These are phyloP conservation scores for Cottus gobio DNA, from an alignment of 2,113 vertebrate genomes.

Conservation along the genomic window DNA sequence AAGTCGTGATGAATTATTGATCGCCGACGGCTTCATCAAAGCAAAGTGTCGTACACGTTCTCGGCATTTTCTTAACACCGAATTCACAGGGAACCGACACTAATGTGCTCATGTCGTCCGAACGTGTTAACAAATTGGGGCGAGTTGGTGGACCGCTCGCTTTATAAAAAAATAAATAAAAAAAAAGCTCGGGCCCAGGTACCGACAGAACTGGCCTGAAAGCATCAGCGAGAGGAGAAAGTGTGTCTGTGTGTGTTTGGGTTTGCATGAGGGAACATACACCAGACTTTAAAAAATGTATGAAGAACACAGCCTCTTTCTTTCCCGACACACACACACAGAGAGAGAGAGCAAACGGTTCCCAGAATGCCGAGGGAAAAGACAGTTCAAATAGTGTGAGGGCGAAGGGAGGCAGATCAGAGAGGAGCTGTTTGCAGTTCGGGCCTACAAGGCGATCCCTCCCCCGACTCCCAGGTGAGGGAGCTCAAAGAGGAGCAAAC, in stretches of 20 bases:
- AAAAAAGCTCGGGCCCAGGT: conserved; percentile 73
- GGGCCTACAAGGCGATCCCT: conserved; percentile 88
- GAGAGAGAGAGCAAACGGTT: conserved; percentile 84
- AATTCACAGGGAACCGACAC: conserved; percentile 85
- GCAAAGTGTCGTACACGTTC: conserved; percentile 72
- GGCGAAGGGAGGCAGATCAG: conserved; percentile 84
- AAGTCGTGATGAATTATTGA: conserved; percentile 87
- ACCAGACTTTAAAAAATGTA: conserved; percentile 88
- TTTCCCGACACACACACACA: conserved; percentile 80
- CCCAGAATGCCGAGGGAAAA: conserved; percentile 87
- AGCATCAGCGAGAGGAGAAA: conserved; percentile 66
- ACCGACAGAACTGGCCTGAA: conserved; percentile 80
- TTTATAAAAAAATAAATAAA: conserved; percentile 37
- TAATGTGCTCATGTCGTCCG: conserved; percentile 83
- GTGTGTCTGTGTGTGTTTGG: conserved; percentile 47
- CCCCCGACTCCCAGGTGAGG: conserved; percentile 85
- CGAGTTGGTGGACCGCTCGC: conserved; percentile 75
- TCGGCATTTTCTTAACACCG: conserved; percentile 86
- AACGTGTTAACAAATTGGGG: conserved; percentile 89
- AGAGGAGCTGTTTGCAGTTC: conserved; percentile 84
- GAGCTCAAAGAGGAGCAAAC: conserved; percentile 84
- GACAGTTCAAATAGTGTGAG: conserved; percentile 87
- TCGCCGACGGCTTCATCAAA: conserved; percentile 81
- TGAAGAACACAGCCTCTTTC: conserved; percentile 86
- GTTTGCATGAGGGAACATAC: conserved; percentile 73